Evolutionary conservation across 92 coral and sea anemone genomes (phyloP), one percentile per base, ranked within the genome.

Genomic region (Porites lobata): DNA sequence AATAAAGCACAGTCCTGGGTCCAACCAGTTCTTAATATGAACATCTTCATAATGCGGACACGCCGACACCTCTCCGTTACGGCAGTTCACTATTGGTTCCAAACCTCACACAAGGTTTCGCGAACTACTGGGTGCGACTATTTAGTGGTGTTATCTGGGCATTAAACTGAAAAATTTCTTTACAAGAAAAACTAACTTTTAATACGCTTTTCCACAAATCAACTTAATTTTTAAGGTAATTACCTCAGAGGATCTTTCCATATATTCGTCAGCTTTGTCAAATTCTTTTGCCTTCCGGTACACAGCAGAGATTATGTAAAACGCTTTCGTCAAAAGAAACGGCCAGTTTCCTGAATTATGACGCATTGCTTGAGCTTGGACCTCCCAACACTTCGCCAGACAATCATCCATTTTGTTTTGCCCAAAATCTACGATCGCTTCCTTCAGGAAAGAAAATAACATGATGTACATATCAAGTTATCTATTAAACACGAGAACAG

Each of bases 371-470:
- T 19, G 47, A 11, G 26, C 75, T 4, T 76, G 59, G 75, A 94
- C 92, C 6, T 21, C 70, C 50, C 75, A 18, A 43, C 92, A 85
- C 6, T 86, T 88, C 7, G 81, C 79, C 50, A 91, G 8, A 73
- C 96, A 94, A 38, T 94, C 93, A 5, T 88, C 96, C 83, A 85
- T 87, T 43, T 76, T 66, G 88, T 91, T 88, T 58, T 88, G 92
- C 9, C 89, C 94, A 74, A 84, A 94, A 51, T 73, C 73, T 18
- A 83, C 69, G 32, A 91, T 94, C 10, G 90, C 85, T 80, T 91
- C 91, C 96, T 92, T 76, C 5, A 74, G 15, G 59, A n/a, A 74
- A 74, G 1, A 29, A 70, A 29, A 69, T 2, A 2, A 69, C 7
- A 32, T 6, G 13, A 32, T 20, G 29, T 26, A 26, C 29, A 26